These are phyloP conservation scores for Anastatus disparis DNA, from an alignment of 1,140 invertebrate species.

Conservation along the genomic window DNA sequence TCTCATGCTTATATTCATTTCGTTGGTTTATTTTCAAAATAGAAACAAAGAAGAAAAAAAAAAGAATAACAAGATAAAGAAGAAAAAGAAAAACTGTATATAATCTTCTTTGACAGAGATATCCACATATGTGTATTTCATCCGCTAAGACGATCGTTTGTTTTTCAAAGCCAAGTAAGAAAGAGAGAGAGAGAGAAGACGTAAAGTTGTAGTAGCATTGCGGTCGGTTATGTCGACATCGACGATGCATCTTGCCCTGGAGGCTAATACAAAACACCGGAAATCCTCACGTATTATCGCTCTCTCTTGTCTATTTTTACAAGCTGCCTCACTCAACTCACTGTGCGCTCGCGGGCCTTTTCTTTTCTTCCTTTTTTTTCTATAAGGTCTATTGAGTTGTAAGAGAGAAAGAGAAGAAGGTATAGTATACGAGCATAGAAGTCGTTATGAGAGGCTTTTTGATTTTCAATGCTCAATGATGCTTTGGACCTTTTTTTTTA, in stretches of 20 bases:
- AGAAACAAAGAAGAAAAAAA: neutral
- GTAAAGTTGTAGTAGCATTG: neutral
- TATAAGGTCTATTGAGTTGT: neutral
- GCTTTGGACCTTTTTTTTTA: conserved; percentile 3
- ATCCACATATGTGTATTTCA: neutral
- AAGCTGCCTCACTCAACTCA: no score
- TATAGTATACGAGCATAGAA: neutral
- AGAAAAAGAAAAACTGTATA: neutral
- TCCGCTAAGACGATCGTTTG: conserved; percentile 41
- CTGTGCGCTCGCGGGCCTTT: neutral
- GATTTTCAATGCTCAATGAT: conserved; percentile 24
- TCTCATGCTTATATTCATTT: conserved; percentile 9
- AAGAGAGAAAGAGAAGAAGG: no score
- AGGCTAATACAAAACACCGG: conserved; percentile 44
- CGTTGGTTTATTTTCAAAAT: conserved; percentile 33
- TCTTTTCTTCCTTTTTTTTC: neutral
- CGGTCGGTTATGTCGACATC: conserved; percentile 16
- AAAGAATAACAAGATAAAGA: neutral
- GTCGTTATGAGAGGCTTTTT: neutral
- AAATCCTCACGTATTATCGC: conserved; percentile 46
- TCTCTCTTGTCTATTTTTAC: conserved; percentile 51
- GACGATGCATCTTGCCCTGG: conserved; percentile 27
- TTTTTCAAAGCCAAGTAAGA: conserved; percentile 41
- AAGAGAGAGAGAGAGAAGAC: conserved; percentile 5
- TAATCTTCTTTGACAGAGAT: conserved; percentile 29